A percentile compares a stretch with the other conserved stretches of the same genome.
phyloP scores from a whole-genome alignment of 2,113 vertebrate genomes.

The Phaethon lepturus region DNA sequence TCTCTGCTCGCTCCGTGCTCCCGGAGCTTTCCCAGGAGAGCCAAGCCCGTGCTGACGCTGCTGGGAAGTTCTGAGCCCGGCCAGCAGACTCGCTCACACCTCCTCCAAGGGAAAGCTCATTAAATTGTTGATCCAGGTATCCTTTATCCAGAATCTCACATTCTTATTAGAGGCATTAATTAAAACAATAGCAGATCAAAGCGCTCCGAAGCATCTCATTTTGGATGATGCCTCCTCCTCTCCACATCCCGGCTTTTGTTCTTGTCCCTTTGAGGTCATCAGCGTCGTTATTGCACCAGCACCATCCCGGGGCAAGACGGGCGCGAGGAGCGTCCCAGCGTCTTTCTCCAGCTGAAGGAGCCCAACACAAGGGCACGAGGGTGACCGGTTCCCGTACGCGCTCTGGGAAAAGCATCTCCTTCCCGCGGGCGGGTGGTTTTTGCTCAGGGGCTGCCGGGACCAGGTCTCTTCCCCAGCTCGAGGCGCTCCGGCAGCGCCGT shows the following conservation, averaged over 20 bases:
- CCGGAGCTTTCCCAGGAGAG: conserved; percentile 6
- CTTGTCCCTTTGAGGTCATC: background rate
- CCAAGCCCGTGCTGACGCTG: background rate
- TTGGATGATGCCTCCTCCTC: background rate
- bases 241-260: background rate
- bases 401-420: background rate
- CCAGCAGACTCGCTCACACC: background rate
- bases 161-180: conserved; percentile 29
- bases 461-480: accelerated
- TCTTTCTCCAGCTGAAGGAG: background rate
- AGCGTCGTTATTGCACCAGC: background rate
- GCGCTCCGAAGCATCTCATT: background rate
- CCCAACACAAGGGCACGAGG: accelerated
- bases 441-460: background rate
- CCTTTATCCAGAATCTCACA: conserved; percentile 25
- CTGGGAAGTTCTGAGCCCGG: background rate
- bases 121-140: background rate
- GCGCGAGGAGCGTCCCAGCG: accelerated
- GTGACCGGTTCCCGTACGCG: accelerated
- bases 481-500: accelerated
- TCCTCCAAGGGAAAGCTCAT: background rate
- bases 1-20: background rate
- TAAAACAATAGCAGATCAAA: conserved; percentile 62
- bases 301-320: background rate
- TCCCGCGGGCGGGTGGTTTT: background rate